phyloP scores from a whole-genome alignment of 2,888 invertebrate genomes.

The Nomada fucata region DNA sequence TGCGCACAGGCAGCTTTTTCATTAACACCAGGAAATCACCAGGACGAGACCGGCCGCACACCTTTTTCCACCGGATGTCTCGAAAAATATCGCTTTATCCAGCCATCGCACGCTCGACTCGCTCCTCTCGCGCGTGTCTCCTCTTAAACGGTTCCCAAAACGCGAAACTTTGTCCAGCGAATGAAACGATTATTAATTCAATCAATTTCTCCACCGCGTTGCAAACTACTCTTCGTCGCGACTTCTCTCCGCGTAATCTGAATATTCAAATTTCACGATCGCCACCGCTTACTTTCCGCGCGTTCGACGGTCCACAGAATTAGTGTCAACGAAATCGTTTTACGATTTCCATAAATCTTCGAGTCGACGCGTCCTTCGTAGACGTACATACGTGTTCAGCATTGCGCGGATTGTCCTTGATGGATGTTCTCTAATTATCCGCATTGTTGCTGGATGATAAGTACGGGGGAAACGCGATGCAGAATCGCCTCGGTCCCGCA shows the following conservation, averaged over 20 bases:
- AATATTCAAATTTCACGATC: constrained; percentile 34
- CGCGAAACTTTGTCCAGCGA: neutral
- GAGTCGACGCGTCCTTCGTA: neutral
- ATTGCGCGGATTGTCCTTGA: constrained; percentile 26
- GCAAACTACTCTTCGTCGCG: neutral
- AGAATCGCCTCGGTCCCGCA: constrained; percentile 18
- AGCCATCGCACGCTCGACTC: neutral
- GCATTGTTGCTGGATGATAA: constrained; percentile 6
- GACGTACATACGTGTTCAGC: neutral
- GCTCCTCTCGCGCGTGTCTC: neutral
- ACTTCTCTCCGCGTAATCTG: constrained; percentile 16
- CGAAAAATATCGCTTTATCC: neutral
- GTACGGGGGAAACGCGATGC: neutral
- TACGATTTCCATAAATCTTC: constrained; percentile 32
- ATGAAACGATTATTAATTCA: neutral
- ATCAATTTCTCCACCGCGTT: neutral
- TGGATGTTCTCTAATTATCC: neutral
- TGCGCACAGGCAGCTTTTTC: constrained; percentile 47
- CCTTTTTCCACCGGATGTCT: neutral
- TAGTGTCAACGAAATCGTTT: constrained; percentile 2
- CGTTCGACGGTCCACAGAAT: constrained; percentile 12
- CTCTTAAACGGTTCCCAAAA: neutral
- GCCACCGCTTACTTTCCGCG: neutral
- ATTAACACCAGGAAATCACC: constrained; percentile 41
- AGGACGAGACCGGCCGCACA: neutral